Base-by-base conservation (phyloP, 2,797 vertebrate species). In the Cyprinodon diabolis region DNA sequence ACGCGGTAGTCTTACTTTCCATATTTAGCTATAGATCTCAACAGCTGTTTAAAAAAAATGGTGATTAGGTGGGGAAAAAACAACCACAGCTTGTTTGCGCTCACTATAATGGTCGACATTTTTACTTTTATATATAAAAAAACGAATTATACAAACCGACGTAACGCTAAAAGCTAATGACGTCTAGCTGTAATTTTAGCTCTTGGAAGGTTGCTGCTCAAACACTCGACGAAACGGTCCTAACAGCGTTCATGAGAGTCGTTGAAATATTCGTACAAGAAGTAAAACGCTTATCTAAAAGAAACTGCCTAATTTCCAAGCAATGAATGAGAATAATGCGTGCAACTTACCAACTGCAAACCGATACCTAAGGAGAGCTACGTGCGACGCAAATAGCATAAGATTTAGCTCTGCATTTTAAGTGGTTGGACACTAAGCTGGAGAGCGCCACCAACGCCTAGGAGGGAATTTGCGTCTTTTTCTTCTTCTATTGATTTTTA, bases 331-430 rank as follows among this genome's bases (percentile, higher is more conserved):
- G 13, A 0, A 25, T 17, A 45, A 1, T 1, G 2, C 11, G 4
- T 19, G 0, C 2, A 21, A 84, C 88, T 87, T 71, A 91, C 90
- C 84, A 21, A 65, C 67, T 1, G 37, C 25, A 23, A 49, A 14
- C 0, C 13, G 71, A 77, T 30, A 68, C 43, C 4, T 40, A 6
- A 35, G 5, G 5, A 68, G 48, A 14, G 56, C 58, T 58, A 23
- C 14, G 47, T 69, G 71, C 68, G 55, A 84, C 77, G 71, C 77
- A 69, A 8, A 19, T 21, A 12, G 14, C 17, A 17, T 51, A 15
- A 45, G 30, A 21, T 6, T 15, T 49, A 19, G 21, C 58, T n/a
- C 5, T 77, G 21, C 70, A 79, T 14, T 6, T 75, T 23, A 65
- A 13, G 21, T 47, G 23, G 12, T 45, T 47, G 11, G 6, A 45